Base-by-base conservation (phyloP, 2,888 invertebrate species). In the Argynnis bischoffii region DNA sequence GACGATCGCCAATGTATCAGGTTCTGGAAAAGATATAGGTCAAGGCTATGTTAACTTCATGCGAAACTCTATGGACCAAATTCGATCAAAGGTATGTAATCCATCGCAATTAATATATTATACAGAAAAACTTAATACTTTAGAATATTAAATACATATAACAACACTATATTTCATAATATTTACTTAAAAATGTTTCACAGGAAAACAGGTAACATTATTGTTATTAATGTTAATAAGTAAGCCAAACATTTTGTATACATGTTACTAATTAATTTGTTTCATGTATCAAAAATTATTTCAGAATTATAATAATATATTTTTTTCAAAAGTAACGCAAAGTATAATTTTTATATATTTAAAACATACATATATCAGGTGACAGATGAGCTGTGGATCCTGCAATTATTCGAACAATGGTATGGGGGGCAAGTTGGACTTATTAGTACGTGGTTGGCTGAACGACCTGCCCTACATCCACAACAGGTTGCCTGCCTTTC, bases 1-100 rank as follows among this genome's bases (percentile, higher is more conserved):
- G 74, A 93, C 92, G 65, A 93, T 93, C 75, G 93, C 93, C 92
- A 98, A 98, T 92, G 98, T 98, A 67, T 98, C 98, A 6, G 98
- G 98, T 50, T 97, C 98, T 60, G 98, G 98, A 2, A 98, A 98
- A 87, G 99, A 99, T 88, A 95, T 99, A 88, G 99, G 99, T 3
- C 98, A 99, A 86, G 97, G 98, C 50, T 99, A 99, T 91, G 98
- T 99, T 63, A 98, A 98, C 92, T 99, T 99, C 88, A 97, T 99
- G 89, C 95, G 99, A 73, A 98, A 98, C 81, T 98, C 98, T 80
- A 97, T 99, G 95, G 99, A 99, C 93, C 98, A 99, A 93, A 97
- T 99, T 77, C 95, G 99, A 81, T 98, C 99, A 78, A 99, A 99
- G 94, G 98, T 99, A 68, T 69, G 54, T 15, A 35, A 51, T 16